Evolutionary conservation across 2,797 vertebrate genomes (phyloP), one percentile per base, ranked within the genome.

Genomic region (Mionectes olivaceus): DNA sequence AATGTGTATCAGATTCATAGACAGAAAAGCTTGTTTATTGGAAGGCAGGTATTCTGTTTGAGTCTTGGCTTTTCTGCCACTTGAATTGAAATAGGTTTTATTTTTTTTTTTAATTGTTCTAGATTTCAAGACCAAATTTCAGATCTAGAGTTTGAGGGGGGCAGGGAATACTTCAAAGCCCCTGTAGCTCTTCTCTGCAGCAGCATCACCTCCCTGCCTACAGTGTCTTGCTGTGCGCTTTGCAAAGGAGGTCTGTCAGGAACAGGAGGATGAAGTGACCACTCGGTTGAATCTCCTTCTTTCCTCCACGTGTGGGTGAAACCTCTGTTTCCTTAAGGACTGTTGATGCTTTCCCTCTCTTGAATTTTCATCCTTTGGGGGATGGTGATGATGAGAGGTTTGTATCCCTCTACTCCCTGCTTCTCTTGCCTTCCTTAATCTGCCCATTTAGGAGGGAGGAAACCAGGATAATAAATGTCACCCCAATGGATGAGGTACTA

Each of bases 1-100:
- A 91, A 91, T 79, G 65, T 32, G 9, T 53, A 79, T 89, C n/a
- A 30, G 63, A 92, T 95, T 96, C 86, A 59, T 61, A 87, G 92
- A 78, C 56, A 84, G 81, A 68, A 76, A 91, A 77, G 18, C 52
- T 85, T 92, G 87, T 90, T 96, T 83, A 28, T 10, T 90, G 76
- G 81, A 92, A 95, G 43, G 47, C n/a, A 95, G 49, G 25, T 85
- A 52, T 56, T 68, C 30, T 82, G 63, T 81, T 33, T 64, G 76
- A 60, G 21, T 52, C 41, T 84, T 84, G 67, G 59, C 28, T 90
- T 94, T 92, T 77, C 68, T 57, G 46, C 24, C 64, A 63, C 80
- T 79, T 90, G 56, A 69, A 82, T 78, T 92, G 35, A 90, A 95
- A 81, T 56, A 4, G 35, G 4, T 37, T 83, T 87, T 79, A 28